Evolutionary conservation across 2,797 vertebrate genomes (phyloP).

Genomic region (Urocyon cinereoargenteus): DNA sequence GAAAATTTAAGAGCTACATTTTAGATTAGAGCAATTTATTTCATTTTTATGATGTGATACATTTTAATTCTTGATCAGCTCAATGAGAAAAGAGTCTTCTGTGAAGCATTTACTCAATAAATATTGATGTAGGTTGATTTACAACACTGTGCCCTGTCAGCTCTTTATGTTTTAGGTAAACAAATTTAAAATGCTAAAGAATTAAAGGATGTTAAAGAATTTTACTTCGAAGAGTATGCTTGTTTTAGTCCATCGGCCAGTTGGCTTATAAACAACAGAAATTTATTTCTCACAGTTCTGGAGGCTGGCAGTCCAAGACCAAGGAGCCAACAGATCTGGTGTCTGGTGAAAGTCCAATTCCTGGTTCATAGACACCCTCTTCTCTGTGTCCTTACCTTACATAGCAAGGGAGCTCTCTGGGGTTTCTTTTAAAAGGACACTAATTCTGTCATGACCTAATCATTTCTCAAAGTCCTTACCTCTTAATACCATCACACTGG

Average conservation of each 20-base stretch:
- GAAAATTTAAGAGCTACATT: slow-evolving; percentile 49
- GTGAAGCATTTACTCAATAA: slow-evolving; percentile 33
- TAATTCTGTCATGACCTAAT: not conserved
- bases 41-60: slow-evolving; percentile 37
- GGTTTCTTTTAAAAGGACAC: not conserved
- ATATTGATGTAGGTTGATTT: slow-evolving; percentile 55
- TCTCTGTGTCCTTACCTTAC: not conserved
- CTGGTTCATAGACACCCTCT: not conserved
- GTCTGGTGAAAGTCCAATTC: not conserved
- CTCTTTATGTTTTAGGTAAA: slow-evolving; percentile 60
- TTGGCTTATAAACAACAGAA: not conserved
- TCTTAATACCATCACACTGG: not conserved
- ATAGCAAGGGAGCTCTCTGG: not conserved
- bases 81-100: not conserved
- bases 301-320: not conserved
- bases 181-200: not conserved
- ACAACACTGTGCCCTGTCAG: slow-evolving; percentile 43
- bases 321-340: not conserved
- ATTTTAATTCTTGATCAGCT: slow-evolving; percentile 50
- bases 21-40: slow-evolving; percentile 47
- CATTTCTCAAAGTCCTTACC: not conserved
- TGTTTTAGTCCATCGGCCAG: not conserved
- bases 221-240: not conserved
- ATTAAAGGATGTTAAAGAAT: slow-evolving; percentile 9
- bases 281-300: not conserved